Evolutionary conservation across 2,888 invertebrate species (phyloP).

Genomic region (Eupithecia pulchellata): DNA sequence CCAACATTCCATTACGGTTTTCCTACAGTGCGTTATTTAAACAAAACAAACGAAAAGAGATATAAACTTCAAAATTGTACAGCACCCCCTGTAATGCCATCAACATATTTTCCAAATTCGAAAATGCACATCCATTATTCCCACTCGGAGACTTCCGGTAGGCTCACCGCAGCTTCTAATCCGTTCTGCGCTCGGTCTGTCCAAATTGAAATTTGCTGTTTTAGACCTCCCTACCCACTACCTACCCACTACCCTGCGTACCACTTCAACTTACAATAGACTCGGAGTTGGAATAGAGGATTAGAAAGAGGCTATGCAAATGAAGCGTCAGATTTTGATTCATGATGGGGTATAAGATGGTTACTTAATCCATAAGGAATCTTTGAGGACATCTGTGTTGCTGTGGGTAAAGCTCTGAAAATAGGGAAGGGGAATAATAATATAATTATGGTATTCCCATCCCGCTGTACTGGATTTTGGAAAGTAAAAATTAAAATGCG

Average conservation of each 20-base stretch:
- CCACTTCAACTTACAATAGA: conserved; percentile 29
- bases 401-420: neutral
- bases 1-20: no score
- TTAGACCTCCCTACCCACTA: conserved; percentile 50
- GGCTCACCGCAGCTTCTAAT: conserved; percentile 52
- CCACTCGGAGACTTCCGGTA: neutral
- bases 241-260: conserved; percentile 14
- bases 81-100: neutral
- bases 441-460: neutral
- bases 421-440: neutral
- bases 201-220: conserved; percentile 79
- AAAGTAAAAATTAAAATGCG: neutral
- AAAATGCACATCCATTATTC: neutral
- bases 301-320: conserved; percentile 38
- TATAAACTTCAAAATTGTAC: neutral
- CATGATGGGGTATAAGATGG: conserved; percentile 16
- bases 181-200: conserved; percentile 63
- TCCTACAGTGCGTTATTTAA: no score
- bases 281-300: conserved; percentile 22
- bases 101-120: neutral
- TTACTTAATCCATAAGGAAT: conserved; percentile 3
- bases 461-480: neutral
- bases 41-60: no score
- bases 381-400: neutral
- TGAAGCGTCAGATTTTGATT: conserved; percentile 28